Evolutionary conservation across 2,888 invertebrate genomes (phyloP).

Genomic region (Asteroscopus sphinx): DNA sequence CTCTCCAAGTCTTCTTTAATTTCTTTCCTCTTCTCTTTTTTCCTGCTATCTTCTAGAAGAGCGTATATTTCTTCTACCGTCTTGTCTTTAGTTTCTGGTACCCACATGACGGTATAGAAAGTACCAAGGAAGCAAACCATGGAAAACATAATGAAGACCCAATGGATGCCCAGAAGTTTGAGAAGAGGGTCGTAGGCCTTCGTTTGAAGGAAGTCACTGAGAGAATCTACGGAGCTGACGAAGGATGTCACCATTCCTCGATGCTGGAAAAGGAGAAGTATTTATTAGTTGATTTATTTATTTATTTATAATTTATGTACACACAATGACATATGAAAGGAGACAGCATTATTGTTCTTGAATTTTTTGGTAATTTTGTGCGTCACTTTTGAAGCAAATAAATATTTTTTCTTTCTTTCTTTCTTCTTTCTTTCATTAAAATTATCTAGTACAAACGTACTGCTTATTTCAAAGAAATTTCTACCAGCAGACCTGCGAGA

Average conservation of each 20-base stretch:
- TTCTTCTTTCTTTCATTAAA: no score
- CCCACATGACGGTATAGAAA: slow-evolving; percentile 82
- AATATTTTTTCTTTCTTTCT: no score
- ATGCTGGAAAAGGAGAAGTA: slow-evolving; percentile 69
- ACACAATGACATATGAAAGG: no score
- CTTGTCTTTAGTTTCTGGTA: slow-evolving; percentile 84
- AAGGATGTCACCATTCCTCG: slow-evolving; percentile 86
- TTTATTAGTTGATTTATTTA: neutral
- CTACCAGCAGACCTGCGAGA: no score
- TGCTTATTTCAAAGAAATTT: no score
- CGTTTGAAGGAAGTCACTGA: slow-evolving; percentile 85
- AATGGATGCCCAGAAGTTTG: slow-evolving; percentile 84
- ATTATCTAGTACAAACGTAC: no score
- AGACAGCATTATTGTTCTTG: no score
- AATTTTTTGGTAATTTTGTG: no score
- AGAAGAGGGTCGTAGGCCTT: slow-evolving; percentile 85
- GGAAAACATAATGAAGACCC: slow-evolving; percentile 86
- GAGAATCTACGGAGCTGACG: slow-evolving; percentile 81
- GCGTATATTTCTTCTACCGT: slow-evolving; percentile 83
- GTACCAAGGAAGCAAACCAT: slow-evolving; percentile 83
- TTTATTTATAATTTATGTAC: no score
- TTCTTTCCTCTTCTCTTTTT: slow-evolving; percentile 80
- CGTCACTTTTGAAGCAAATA: no score
- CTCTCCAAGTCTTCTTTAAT: slow-evolving; percentile 73
- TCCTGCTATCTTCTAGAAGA: slow-evolving; percentile 75